These are phyloP conservation scores for Chymomyza procnemis DNA, from an alignment of 2,888 invertebrate genomes.

Conservation along the genomic window DNA sequence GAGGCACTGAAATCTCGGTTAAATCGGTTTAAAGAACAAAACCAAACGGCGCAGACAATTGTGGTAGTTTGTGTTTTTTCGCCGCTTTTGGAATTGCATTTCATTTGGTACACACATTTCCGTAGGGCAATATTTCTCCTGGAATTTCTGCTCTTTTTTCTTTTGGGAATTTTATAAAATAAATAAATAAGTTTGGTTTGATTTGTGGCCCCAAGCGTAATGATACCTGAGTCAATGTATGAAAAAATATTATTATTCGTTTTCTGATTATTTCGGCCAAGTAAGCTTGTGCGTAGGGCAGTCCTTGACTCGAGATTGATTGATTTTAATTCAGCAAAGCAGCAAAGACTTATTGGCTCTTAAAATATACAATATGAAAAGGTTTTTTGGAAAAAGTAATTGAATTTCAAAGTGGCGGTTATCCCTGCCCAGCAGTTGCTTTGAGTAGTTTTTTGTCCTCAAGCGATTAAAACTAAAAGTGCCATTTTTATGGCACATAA, in stretches of 20 bases:
- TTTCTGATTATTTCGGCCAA: not conserved
- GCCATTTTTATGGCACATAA: too few relatives aligned
- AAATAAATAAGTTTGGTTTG: not conserved
- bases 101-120: not conserved
- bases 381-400: not conserved
- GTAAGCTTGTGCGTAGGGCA: not conserved
- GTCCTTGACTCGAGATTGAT: not conserved
- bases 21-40: conserved; percentile 17
- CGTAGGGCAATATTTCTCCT: not conserved
- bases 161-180: not conserved
- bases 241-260: not conserved
- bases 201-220: not conserved
- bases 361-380: not conserved
- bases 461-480: too few relatives aligned
- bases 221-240: not conserved
- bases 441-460: not conserved
- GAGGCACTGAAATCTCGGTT: conserved; percentile 45
- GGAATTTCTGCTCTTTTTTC: too few relatives aligned
- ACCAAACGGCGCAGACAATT: not conserved
- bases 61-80: not conserved
- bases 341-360: not conserved
- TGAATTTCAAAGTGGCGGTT: not conserved
- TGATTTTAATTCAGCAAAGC: not conserved
- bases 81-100: not conserved
- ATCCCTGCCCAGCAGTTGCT: too few relatives aligned